Base-by-base conservation (phyloP, 2,797 vertebrate species). In the Sylvia borin region DNA sequence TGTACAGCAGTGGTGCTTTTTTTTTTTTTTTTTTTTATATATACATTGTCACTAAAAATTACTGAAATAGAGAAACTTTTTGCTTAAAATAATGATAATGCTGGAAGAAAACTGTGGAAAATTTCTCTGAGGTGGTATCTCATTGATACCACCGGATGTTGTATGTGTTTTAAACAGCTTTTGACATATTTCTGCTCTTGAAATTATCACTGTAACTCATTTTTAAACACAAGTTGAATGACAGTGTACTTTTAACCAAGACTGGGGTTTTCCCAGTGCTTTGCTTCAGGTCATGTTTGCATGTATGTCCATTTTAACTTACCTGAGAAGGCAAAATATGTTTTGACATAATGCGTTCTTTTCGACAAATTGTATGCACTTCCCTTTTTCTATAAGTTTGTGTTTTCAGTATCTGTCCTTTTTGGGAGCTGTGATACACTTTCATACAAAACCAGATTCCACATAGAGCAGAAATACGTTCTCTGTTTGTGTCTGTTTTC, bases 381-480 rank as follows among this genome's bases (percentile, higher is more conserved):
- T 96, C 48, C 16, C 5, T 32, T 79, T 88, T 93, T 43, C 66
- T 86, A 2, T 55, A 31, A 73, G 64, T 65, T 70, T 55, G 34
- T 66, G 22, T 58, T 80, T 81, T 74, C 58, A 38, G 36, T 43
- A 14, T 83, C 51, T 76, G 26, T 57, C 34, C 9, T 45, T 80
- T 96, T 90, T 50, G 81, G 88, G 76, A 93, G 50, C 54, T 79
- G 51, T 77, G 61, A 36, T 61, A 53, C 15, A 22, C 19, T 86
- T 92, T 36, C 34, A 8, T 25, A n/a, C 18, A 54, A 57, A 92
- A 96, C 54, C 13, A 45, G 57, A 42, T 31, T 87, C 29, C 16
- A 13, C 14, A 20, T 80, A 91, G 57, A n/a, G n/a, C 32, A 88
- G 74, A 67, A 82, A 13, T 70, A 24, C 3, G 2, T 89, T 79